These are phyloP conservation scores for Caenorhabditis tropicalis DNA, from an alignment of 1,140 invertebrate species.

Conservation along the genomic window DNA sequence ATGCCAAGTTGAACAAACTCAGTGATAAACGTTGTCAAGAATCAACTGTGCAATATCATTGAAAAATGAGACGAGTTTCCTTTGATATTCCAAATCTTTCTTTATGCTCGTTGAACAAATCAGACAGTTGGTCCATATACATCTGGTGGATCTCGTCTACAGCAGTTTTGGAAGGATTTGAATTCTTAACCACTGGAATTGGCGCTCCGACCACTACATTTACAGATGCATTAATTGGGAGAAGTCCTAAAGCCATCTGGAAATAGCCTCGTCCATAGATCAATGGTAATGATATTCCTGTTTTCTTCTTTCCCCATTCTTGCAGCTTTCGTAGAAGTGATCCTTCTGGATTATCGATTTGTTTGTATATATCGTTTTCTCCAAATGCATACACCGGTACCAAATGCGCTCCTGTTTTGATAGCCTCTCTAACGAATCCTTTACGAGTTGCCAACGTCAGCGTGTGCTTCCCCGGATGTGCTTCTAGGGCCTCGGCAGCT, in stretches of 20 bases:
- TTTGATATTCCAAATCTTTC: slow-evolving; percentile 76
- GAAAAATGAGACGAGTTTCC: slow-evolving; percentile 15
- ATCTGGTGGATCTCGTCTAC: slow-evolving; percentile 51
- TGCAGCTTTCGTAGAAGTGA: slow-evolving; percentile 79
- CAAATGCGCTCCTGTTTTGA: slow-evolving; percentile 71
- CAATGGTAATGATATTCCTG: slow-evolving; percentile 76
- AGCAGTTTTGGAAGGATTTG: slow-evolving; percentile 47
- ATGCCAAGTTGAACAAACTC: too few species aligned
- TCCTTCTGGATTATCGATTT: slow-evolving; percentile 80
- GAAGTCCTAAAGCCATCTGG: slow-evolving; percentile 77
- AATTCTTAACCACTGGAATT: slow-evolving; percentile 46
- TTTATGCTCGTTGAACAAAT: slow-evolving; percentile 84
- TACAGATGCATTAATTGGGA: slow-evolving; percentile 81
- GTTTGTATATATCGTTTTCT: slow-evolving; percentile 86
- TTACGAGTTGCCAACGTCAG: slow-evolving; percentile 72
- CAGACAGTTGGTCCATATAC: slow-evolving; percentile 75
- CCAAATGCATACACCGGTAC: slow-evolving; percentile 83
- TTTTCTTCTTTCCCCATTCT: slow-evolving; percentile 48
- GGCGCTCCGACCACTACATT: slow-evolving; percentile 77
- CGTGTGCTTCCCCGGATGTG: slow-evolving; percentile 69
- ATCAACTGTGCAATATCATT: slow-evolving; percentile 24
- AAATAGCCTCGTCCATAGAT: slow-evolving; percentile 72
- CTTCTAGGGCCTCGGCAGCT: slow-evolving; percentile 73
- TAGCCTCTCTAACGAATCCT: slow-evolving; percentile 73
- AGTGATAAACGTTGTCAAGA: neutral